These are phyloP conservation scores for Amphiura filiformis DNA, from an alignment of 35 echinoderm and acorn worm genomes.

Conservation along the genomic window DNA sequence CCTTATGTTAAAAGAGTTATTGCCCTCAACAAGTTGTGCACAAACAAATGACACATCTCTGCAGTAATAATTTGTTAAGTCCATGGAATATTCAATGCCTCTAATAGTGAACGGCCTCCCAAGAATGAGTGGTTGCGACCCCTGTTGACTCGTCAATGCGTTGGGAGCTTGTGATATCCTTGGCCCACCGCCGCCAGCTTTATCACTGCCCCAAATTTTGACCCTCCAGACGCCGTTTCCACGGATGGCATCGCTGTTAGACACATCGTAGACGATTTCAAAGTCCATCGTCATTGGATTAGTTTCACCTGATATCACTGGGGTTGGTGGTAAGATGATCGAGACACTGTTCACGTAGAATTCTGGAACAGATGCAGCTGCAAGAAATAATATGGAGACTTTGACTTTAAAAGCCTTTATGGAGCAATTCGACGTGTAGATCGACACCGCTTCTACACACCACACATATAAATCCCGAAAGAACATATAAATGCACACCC, in stretches of 20 bases:
- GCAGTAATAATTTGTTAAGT: background rate
- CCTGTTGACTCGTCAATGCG: background rate
- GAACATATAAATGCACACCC: too few relatives aligned
- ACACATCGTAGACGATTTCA: background rate
- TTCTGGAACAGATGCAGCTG: background rate
- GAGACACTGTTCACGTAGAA: background rate
- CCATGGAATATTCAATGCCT: background rate
- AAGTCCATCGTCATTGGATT: constrained; percentile 1
- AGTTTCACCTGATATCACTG: background rate
- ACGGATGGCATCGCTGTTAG: background rate
- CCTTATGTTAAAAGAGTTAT: background rate
- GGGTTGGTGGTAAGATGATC: background rate
- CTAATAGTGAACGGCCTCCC: background rate
- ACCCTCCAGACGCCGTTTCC: background rate
- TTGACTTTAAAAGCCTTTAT: too few relatives aligned
- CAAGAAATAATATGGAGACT: background rate
- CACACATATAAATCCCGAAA: too few relatives aligned
- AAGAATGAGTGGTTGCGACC: background rate
- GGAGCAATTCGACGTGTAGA: too few relatives aligned
- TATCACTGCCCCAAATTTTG: background rate
- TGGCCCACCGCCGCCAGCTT: background rate
- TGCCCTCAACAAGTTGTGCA: background rate
- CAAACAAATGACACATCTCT: background rate
- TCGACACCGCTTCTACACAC: too few relatives aligned
- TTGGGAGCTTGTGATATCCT: background rate